Evolutionary conservation across 2,113 vertebrate genomes (phyloP).

Genomic region (Oceanites oceanicus): DNA sequence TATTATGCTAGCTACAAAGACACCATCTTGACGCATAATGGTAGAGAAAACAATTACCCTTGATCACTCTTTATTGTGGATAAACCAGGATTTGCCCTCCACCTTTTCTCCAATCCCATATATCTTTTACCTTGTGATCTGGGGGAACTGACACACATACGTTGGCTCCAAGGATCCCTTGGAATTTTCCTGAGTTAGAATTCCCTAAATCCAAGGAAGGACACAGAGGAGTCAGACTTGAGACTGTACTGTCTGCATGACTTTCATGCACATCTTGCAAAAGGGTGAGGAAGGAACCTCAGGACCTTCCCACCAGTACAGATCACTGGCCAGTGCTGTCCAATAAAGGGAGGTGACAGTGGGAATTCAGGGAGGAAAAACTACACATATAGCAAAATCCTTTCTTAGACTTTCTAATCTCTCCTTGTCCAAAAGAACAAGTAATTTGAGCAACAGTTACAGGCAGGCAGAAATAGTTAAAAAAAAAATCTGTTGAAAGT

Average conservation of each 20-base stretch:
- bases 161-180: background rate
- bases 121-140: background rate
- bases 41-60: background rate
- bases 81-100: background rate
- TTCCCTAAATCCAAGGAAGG: background rate
- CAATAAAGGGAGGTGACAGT: background rate
- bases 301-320: background rate
- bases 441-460: background rate
- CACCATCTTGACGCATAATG: background rate
- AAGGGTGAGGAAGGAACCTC: background rate
- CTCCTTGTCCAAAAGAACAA: background rate
- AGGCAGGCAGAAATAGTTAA: background rate
- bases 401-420: background rate
- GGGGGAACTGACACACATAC: background rate
- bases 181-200: background rate
- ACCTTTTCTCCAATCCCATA: background rate
- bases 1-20: background rate
- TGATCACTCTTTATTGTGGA: fast-evolving
- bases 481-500: background rate
- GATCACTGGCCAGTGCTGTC: background rate
- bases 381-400: fast-evolving
- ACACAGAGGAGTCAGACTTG: background rate
- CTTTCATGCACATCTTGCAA: background rate
- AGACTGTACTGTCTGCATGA: background rate
- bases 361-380: background rate